Conservation (phyloP, 2,113 vertebrate species). For the Anseranas semipalmata region DNA sequence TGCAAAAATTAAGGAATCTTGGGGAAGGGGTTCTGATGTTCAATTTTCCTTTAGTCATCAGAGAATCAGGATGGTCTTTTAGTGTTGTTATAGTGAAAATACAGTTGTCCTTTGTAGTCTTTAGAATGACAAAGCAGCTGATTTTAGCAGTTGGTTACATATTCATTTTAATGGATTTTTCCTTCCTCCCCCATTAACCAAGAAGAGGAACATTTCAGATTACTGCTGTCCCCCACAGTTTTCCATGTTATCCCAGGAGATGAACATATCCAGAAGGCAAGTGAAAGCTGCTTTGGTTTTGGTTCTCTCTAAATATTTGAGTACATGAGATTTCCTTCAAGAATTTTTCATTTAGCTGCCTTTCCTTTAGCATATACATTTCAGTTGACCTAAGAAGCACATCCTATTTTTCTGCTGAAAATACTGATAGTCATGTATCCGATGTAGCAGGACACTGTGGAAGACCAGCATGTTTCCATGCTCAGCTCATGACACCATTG, state of each 20-base stretch:
- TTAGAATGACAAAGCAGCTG: not conserved
- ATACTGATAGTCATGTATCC: not conserved
- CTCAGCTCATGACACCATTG: not conserved
- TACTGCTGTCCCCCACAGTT: not conserved
- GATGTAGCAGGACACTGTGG: not conserved
- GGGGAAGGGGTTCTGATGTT: not conserved
- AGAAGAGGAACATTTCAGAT: slow-evolving; percentile 17
- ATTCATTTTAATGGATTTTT: not conserved
- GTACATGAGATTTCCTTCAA: not conserved
- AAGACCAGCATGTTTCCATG: not conserved
- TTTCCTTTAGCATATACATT: not conserved
- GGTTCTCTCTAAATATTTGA: slow-evolving; percentile 48
- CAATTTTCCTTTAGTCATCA: not conserved
- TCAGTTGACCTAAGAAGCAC: not conserved
- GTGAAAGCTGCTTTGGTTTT: slow-evolving; percentile 16
- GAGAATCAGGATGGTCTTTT: not conserved
- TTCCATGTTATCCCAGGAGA: not conserved
- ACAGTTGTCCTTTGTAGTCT: not conserved
- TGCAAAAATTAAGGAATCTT: not conserved
- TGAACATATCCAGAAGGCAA: not conserved
- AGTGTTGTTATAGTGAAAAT: slow-evolving; percentile 2
- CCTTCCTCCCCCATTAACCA: not conserved
- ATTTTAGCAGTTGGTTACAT: not conserved
- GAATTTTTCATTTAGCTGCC: slow-evolving; percentile 2
- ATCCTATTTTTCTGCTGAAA: not conserved